Evolutionary conservation across 2,888 invertebrate species (phyloP), one percentile per base, ranked within the genome.

Genomic region (Meiosimyza platycephala): DNA sequence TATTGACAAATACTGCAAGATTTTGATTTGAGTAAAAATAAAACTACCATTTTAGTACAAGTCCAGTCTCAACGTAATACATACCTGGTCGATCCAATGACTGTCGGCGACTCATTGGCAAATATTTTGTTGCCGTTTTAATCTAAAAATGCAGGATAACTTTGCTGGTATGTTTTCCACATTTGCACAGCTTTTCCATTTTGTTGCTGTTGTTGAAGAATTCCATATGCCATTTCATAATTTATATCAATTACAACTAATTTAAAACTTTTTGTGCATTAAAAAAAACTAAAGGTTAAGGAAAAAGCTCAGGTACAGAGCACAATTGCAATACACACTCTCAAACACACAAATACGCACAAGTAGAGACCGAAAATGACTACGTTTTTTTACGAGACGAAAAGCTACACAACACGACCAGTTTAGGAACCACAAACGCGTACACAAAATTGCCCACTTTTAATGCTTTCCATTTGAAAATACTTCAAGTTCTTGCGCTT

Each of bases 61-160:
- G 28, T 60, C 33, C 12, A 22, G 5, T 28, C 7, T 28, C n/a
- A 18, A 33, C 18, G 52, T 51, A 18, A 12, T 22, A 75, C 78
- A 65, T 77, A 84, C 84, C 84, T 84, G 83, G 82, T 81, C 83
- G 82, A 81, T 84, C 84, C 80, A 84, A 77, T 79, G 84, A 84
- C 81, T 83, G 84, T 80, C 84, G 81, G 78, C 84, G 84, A 83
- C 81, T 83, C 84, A 84, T 84, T 84, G 80, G 83, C 80, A 78
- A 76, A 78, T 77, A 76, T 80, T 80, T 77, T 74, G 54, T 18
- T 65, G 28, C 18, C 16, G 59, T 51, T 54, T 74, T 40, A 40
- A 7, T 40, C 40, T 6, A 11, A 18, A 22, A 18, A 50, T 59
- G 22, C 16, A 18, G n/a, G 22, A 68, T 13, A 67, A 55, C 22